Base-by-base conservation (phyloP, 2,797 vertebrate genomes). In the Takifugu ocellatus region DNA sequence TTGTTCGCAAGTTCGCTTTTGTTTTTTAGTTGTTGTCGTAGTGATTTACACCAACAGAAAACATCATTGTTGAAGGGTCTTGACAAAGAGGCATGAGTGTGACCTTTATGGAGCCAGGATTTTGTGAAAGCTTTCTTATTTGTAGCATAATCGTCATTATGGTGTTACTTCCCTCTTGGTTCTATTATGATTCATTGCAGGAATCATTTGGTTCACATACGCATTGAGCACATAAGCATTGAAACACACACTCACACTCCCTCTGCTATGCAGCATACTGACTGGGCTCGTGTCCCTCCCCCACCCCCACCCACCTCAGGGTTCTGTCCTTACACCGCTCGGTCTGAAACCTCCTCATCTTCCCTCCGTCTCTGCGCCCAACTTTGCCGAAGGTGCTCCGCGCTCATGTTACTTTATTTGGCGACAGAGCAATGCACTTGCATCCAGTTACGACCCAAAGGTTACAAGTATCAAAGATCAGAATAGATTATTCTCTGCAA, bases 21-120 rank as follows among this genome's bases (percentile, higher is more conserved):
- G 21, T 21, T 1, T 21, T 21, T 21, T 21, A 21, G 21, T 21
- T 21, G 17, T 17, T 17, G 21, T 21, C 21, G 21, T 21, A 29
- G 4, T 7, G 4, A 29, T 2, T 29, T 29, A 29, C 4, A 29
- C 27, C 7, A 29, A 29, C 27, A 29, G 3, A 59, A 59, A 68
- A 60, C 67, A 53, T 74, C 66, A 65, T 57, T 71, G 80, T 74
- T 81, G 69, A 75, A 78, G 72, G 74, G 70, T 79, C 63, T 73
- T 67, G 71, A 63, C 68, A 63, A 29, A 29, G 27, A 29, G 27
- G 8, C 36, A 14, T 3, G 1, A 39, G 36, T 4, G 12, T 3
- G 12, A 14, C 36, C 36, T 39, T 5, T 7, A 29, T 29, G 27
- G 27, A 29, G 27, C 4, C 27, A 29, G 27, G 12, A 21, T 21